A percentile compares a stretch with the other conserved stretches of the same genome.
phyloP scores from a whole-genome alignment of 1,140 invertebrate species.

The Copidosoma floridanum region DNA sequence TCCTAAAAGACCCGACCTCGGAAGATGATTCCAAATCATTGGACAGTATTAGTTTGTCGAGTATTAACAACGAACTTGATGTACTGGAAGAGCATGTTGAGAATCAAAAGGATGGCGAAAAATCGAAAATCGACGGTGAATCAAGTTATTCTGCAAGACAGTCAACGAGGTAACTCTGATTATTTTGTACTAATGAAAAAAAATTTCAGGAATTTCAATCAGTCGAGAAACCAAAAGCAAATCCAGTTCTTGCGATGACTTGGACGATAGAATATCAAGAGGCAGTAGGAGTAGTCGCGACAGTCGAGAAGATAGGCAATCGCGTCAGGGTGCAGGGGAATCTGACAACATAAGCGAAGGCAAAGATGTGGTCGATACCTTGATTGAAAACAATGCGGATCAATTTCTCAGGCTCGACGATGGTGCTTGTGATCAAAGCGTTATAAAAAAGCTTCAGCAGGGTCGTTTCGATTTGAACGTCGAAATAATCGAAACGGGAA shows the following conservation, averaged over 20 bases:
- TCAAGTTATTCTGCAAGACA: not conserved
- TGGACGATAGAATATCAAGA: too few relatives aligned
- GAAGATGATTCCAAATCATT: conserved; percentile 61
- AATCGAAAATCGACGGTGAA: conserved; percentile 2
- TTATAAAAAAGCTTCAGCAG: conserved; percentile 60
- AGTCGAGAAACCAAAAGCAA: conserved; percentile 32
- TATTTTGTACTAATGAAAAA: not conserved
- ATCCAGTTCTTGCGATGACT: conserved; percentile 40
- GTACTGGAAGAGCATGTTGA: conserved; percentile 38
- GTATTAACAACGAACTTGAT: conserved; percentile 50
- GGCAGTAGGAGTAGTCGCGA: conserved; percentile 7
- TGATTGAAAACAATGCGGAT: conserved; percentile 42
- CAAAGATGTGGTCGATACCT: conserved; percentile 37
- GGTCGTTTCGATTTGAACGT: conserved; percentile 63
- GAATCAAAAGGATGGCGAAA: conserved; percentile 13
- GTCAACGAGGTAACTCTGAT: too few relatives aligned
- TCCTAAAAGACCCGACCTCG: conserved; percentile 61
- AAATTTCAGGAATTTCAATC: not conserved
- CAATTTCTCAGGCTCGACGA: conserved; percentile 43
- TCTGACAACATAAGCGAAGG: conserved; percentile 34
- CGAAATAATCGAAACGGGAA: conserved; percentile 72
- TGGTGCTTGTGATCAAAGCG: conserved; percentile 43
- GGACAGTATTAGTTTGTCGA: conserved; percentile 54
- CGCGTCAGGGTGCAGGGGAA: conserved; percentile 30
- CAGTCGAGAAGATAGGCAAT: conserved; percentile 2